Conservation (phyloP, 2,888 invertebrate species). For the Tenthredo scrophulariae region DNA sequence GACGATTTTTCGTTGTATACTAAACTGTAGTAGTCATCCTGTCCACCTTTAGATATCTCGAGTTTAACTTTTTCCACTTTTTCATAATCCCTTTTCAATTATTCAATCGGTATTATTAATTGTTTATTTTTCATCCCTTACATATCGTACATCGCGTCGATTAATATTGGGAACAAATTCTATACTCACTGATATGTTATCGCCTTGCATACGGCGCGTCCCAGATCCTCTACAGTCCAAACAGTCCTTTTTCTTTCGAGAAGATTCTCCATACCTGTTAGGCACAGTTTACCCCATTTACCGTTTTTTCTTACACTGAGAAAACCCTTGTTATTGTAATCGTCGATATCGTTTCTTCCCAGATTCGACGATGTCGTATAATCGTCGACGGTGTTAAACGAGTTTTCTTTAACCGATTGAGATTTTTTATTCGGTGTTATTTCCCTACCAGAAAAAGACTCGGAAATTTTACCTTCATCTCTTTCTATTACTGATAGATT, state of each 20-base stretch:
- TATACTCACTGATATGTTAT: constrained; percentile 86
- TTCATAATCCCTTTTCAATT: constrained; percentile 74
- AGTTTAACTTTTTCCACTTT: constrained; percentile 73
- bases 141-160: not conserved
- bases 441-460: constrained; percentile 66
- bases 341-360: constrained; percentile 67
- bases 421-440: constrained; percentile 65
- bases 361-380: not conserved
- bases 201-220: constrained; percentile 87
- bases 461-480: constrained; percentile 30
- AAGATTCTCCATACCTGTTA: constrained; percentile 84
- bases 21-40: constrained; percentile 81
- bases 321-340: constrained; percentile 80
- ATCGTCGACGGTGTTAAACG: constrained; percentile 61
- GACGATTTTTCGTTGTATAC: constrained; percentile 79
- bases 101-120: not conserved
- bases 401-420: constrained; percentile 54
- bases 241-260: constrained; percentile 81
- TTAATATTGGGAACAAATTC: not conserved
- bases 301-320: constrained; percentile 88
- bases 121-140: not conserved
- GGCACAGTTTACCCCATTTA: constrained; percentile 88
- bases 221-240: constrained; percentile 85
- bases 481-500: not conserved
- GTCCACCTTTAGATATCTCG: constrained; percentile 63